Evolutionary conservation across 1,140 invertebrate species (phyloP).

Genomic region (Pectinophora gossypiella): DNA sequence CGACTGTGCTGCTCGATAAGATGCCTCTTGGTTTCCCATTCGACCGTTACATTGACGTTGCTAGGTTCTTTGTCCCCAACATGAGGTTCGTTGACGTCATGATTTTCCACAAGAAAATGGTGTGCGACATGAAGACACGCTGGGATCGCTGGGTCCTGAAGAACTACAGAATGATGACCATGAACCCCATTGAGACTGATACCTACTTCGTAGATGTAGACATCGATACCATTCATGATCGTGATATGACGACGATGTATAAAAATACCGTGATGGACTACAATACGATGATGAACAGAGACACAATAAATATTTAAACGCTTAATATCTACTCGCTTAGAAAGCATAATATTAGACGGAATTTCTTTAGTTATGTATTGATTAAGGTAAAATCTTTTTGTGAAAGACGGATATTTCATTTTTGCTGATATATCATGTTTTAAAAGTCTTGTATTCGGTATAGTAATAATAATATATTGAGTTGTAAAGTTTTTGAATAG

Average conservation of each 20-base stretch:
- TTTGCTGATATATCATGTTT: too few relatives aligned
- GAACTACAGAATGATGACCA: constrained; percentile 45
- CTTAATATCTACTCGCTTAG: too few relatives aligned
- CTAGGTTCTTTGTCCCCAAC: constrained; percentile 74
- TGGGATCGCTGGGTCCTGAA: constrained; percentile 52
- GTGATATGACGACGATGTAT: not conserved
- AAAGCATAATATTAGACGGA: too few relatives aligned
- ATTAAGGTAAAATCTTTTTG: too few relatives aligned
- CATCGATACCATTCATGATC: not conserved
- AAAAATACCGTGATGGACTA: too few relatives aligned
- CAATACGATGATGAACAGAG: too few relatives aligned
- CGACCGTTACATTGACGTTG: constrained; percentile 77
- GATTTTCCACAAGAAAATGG: constrained; percentile 74
- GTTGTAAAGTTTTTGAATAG: too few relatives aligned
- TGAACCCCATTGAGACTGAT: constrained; percentile 21
- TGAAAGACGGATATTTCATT: too few relatives aligned
- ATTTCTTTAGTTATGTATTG: too few relatives aligned
- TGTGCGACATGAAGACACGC: constrained; percentile 51
- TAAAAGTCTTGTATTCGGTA: too few relatives aligned
- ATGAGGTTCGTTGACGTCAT: constrained; percentile 77
- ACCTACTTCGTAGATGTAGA: constrained; percentile 29
- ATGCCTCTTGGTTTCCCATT: constrained; percentile 82
- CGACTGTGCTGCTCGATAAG: constrained; percentile 68
- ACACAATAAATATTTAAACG: too few relatives aligned
- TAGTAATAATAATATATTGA: too few relatives aligned